phyloP scores from a whole-genome alignment of 2,113 vertebrate species.

The Festucalex cinctus region DNA sequence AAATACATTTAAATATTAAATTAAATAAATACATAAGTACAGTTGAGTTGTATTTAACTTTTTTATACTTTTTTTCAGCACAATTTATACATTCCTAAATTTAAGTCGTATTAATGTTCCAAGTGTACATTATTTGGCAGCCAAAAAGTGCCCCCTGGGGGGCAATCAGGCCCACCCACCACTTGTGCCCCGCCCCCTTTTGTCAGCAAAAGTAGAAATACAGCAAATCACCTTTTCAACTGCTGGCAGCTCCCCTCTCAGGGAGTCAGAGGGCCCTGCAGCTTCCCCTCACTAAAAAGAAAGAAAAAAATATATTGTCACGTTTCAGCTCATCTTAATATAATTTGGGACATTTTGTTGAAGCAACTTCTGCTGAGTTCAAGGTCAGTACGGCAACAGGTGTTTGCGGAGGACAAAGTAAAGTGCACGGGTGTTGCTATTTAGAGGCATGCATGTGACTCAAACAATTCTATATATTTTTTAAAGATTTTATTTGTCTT shows the following conservation, averaged over 20 bases:
- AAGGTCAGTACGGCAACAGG: slow-evolving; percentile 81
- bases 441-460: slow-evolving; percentile 24
- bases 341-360: slow-evolving; percentile 6
- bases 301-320: neutral
- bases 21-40: no score
- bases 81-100: no score
- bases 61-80: no score
- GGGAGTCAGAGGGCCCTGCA: slow-evolving; percentile 53
- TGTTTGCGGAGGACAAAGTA: slow-evolving; percentile 33
- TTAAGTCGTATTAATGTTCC: no score
- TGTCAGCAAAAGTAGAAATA: slow-evolving; percentile 63
- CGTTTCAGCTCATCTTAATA: neutral
- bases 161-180: neutral
- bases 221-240: slow-evolving; percentile 55
- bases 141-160: neutral
- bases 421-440: slow-evolving; percentile 47
- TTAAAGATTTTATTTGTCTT: neutral
- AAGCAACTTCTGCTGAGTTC: slow-evolving; percentile 49
- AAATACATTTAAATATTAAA: no score
- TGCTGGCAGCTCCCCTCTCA: slow-evolving; percentile 52
- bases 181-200: slow-evolving; percentile 31
- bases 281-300: slow-evolving; percentile 2
- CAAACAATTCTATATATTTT: neutral
- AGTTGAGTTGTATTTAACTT: no score
- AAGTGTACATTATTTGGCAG: no score